A percentile compares a stretch with the other conserved stretches of the same genome.
phyloP scores from a whole-genome alignment of 1,140 invertebrate species.

The Formica exsecta region DNA sequence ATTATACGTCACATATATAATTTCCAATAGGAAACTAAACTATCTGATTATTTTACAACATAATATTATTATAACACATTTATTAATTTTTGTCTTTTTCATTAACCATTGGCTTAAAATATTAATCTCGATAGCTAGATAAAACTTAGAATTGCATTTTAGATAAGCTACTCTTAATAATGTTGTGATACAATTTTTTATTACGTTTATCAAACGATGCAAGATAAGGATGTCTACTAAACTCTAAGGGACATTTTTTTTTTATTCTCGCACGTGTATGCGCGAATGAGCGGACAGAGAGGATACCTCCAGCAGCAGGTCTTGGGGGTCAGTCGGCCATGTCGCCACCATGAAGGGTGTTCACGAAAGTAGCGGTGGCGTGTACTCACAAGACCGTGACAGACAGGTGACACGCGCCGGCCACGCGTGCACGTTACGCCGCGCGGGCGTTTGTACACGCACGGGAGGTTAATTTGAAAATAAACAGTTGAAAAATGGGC shows the following conservation, averaged over 20 bases:
- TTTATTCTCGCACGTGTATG: constrained; percentile 33
- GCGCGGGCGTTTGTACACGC: constrained; percentile 37
- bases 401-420: constrained; percentile 86
- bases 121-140: background rate
- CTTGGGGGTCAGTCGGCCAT: constrained; percentile 83
- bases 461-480: constrained; percentile 77
- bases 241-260: background rate
- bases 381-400: constrained; percentile 82
- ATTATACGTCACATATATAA: background rate
- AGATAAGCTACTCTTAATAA: background rate
- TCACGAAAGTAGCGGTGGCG: constrained; percentile 76
- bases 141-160: background rate
- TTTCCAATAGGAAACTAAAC: background rate
- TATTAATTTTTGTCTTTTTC: background rate
- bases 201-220: background rate
- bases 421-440: constrained; percentile 77
- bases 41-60: background rate
- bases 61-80: background rate
- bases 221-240: background rate
- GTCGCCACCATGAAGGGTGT: constrained; percentile 81
- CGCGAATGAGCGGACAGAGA: constrained; percentile 40
- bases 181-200: background rate
- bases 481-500: constrained; percentile 78
- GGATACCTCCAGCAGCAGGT: constrained; percentile 77
- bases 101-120: background rate